These are phyloP conservation scores for Sarcophaga variegata DNA, from an alignment of 2,888 invertebrate genomes.

Conservation along the genomic window DNA sequence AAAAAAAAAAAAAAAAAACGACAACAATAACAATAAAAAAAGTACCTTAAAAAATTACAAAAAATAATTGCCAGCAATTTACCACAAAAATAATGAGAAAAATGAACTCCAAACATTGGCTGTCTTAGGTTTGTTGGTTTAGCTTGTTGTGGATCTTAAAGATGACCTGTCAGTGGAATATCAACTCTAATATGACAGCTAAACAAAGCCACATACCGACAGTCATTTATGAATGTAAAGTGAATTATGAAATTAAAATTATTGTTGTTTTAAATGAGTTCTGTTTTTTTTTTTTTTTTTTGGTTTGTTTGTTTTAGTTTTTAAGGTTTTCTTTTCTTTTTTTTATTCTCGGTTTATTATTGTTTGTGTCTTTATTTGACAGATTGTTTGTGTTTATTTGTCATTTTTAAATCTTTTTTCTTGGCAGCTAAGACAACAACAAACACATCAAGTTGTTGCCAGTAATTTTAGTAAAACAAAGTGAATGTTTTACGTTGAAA, in stretches of 20 bases:
- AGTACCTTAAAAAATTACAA: not conserved
- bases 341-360: not conserved
- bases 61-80: too few relatives aligned
- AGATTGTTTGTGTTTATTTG: not conserved
- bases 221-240: not conserved
- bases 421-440: slow-evolving; percentile 32
- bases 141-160: not conserved
- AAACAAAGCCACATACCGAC: not conserved
- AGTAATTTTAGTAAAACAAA: slow-evolving; percentile 55
- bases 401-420: not conserved
- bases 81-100: not conserved
- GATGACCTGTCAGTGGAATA: not conserved
- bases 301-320: not conserved
- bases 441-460: slow-evolving; percentile 41
- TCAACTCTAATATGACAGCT: not conserved
- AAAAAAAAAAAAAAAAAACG: too few relatives aligned
- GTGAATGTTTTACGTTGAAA: too few relatives aligned
- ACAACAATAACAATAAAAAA: too few relatives aligned
- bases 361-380: not conserved
- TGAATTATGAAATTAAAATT: not conserved
- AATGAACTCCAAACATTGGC: not conserved
- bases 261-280: not conserved
- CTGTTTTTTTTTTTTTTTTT: too few relatives aligned
- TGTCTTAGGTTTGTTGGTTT: not conserved
- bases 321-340: not conserved